Evolutionary conservation across 2,888 invertebrate species (phyloP).

Genomic region (Nycteola revayana): DNA sequence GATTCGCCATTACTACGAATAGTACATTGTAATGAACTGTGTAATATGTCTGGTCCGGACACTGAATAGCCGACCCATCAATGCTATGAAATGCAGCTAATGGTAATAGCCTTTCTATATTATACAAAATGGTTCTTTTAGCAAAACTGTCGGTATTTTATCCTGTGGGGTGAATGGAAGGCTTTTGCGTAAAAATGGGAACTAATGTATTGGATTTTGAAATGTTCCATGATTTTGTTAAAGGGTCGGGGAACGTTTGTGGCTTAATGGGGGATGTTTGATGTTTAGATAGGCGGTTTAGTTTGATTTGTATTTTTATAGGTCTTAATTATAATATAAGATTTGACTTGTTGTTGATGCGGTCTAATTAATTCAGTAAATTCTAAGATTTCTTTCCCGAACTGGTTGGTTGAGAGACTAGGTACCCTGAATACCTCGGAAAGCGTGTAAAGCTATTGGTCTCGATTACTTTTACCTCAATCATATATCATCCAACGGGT

Average conservation of each 20-base stretch:
- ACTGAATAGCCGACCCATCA: constrained; percentile 35
- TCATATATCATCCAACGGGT: too few relatives aligned
- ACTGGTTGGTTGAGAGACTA: too few relatives aligned
- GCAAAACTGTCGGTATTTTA: constrained; percentile 22
- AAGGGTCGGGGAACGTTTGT: neutral
- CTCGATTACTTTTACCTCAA: too few relatives aligned
- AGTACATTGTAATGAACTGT: constrained; percentile 33
- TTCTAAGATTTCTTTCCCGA: too few relatives aligned
- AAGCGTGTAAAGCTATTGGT: too few relatives aligned
- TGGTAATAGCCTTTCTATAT: constrained; percentile 41
- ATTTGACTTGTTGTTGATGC: too few relatives aligned
- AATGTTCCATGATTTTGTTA: neutral
- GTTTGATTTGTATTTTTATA: too few relatives aligned
- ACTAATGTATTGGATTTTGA: neutral
- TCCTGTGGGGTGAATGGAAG: neutral
- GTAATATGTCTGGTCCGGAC: constrained; percentile 32
- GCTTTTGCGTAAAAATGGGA: neutral
- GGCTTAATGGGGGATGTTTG: too few relatives aligned
- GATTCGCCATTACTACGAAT: constrained; percentile 14
- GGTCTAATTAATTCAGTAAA: too few relatives aligned
- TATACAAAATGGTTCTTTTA: constrained; percentile 41
- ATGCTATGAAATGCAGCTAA: constrained; percentile 32
- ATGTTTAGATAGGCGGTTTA: too few relatives aligned
- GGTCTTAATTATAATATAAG: too few relatives aligned
- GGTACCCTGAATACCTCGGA: too few relatives aligned